Base-by-base conservation (phyloP, 2,113 vertebrate species). In the Microtus montanus region DNA sequence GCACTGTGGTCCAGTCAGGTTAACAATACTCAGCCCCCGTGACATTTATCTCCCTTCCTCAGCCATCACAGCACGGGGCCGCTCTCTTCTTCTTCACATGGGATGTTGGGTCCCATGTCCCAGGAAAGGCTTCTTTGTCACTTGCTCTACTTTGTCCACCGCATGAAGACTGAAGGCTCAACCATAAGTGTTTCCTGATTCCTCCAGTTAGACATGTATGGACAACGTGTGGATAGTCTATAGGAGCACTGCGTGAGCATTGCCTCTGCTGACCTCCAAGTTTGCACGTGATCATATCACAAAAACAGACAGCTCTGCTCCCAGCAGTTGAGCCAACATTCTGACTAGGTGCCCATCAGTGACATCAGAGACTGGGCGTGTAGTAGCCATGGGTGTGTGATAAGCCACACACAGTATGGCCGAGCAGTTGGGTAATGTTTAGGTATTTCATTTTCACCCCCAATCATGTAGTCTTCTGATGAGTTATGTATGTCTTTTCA, bases 231-330 rank as follows among this genome's bases (percentile, higher is more conserved):
- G 58, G n/a, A 38, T 71, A 41, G 78, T 78, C n/a, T 85, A 63
- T 75, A 73, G 61, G 77, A 90, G 7, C 41, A 13, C 78, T 26
- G 63, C 9, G 20, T 74, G 24, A 93, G 44, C 8, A 28, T 19
- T 71, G 22, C 11, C 11, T 92, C 28, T 84, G 61, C 28, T 77
- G 74, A 84, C 28, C 11, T 74, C 49, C 28, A 78, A 28, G 87
- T 93, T 26, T 85, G 9, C 87, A n/a, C 35, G 26, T 33, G 66
- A 63, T 26, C 64, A 35, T 86, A 44, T 96, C 58, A 91, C 88
- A 89, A 91, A 90, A 90, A 82, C 66, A 41, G 24, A 82, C 80
- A 22, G 91, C 77, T 77, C 33, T 80, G 95, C 89, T 71, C 11
- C 33, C 30, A 54, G 17, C 38, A 73, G n/a, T 89, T 89, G 80